Conservation (phyloP, 1,140 invertebrate species). For the Eueides isabella region DNA sequence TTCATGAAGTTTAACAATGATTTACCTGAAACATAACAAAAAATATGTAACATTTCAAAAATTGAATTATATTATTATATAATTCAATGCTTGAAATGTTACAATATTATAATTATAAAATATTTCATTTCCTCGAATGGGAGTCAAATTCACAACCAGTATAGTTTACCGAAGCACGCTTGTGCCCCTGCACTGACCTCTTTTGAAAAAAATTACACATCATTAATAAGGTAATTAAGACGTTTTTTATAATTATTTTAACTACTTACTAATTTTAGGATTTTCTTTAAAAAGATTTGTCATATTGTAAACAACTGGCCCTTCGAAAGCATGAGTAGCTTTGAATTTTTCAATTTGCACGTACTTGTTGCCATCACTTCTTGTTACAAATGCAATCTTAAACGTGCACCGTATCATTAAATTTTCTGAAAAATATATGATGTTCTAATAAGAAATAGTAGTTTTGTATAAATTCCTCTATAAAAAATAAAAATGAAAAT, state of each 20-base stretch:
- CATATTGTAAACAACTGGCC: conserved; percentile 51
- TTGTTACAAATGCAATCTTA: conserved; percentile 39
- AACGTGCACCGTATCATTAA: conserved; percentile 44
- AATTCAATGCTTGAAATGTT: no score
- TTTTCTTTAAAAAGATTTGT: conserved; percentile 57
- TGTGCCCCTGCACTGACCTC: no score
- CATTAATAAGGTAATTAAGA: no score
- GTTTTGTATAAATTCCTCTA: no score
- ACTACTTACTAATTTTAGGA: conserved; percentile 57
- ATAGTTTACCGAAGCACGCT: no score
- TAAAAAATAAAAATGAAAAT: no score
- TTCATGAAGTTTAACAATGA: conserved; percentile 61
- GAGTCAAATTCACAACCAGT: no score
- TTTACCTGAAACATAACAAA: conserved; percentile 48
- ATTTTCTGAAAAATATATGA: conserved; percentile 50
- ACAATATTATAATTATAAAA: no score
- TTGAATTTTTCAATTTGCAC: conserved; percentile 45
- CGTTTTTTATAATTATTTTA: background rate
- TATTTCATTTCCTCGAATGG: no score
- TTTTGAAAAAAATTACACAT: no score
- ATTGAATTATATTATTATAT: no score
- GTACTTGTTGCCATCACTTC: conserved; percentile 42
- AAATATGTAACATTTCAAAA: conserved; percentile 21
- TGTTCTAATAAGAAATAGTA: no score
- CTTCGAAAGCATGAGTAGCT: conserved; percentile 50